Evolutionary conservation across 2,888 invertebrate genomes (phyloP), one percentile per base, ranked within the genome.

Genomic region (Plagodis pulveraria): DNA sequence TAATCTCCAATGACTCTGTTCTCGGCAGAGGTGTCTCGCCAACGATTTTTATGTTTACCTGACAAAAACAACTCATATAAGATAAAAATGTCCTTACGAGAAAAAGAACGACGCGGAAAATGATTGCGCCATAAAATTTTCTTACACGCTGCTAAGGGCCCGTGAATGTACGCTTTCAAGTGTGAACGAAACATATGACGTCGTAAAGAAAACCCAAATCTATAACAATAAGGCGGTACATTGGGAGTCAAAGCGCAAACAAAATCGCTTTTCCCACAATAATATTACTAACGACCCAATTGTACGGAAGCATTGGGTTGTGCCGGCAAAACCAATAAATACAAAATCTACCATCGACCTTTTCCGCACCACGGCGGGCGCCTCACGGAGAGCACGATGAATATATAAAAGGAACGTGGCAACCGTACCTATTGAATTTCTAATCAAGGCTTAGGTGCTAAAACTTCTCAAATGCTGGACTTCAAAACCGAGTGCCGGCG

Each of bases 1-100:
- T 95, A 95, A 89, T 95, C 96, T 70, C 93, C 93, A 67, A 94
- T 89, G 69, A 94, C 94, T 88, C 94, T 93, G 80, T 94, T 93
- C 78, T 94, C 94, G 64, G 94, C 90, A 40, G 93, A 89, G 66
- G 85, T 86, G 76, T 94, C 94, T 65, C 93, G 89, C 89, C 93
- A 93, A 67, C 94, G 93, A 78, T 93, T 94, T 83, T 92, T 93
- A 74, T 93, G 91, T 84, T 93, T 93, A 77, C 94, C 94, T 94
- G 84, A 67, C 74, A 77, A 69, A 78, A 71, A 75, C 66, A 74
- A 71, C 62, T 64, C 66, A 65, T 52, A 71, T 71, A 63, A 75
- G 64, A 74, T 69, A 75, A 71, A 77, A 77, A 73, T 69, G 63
- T 74, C 67, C 40, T 65, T 70, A 68, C 51, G 65, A 69, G 70